phyloP scores from a whole-genome alignment of 2,113 vertebrate genomes.

The Tautogolabrus adspersus region DNA sequence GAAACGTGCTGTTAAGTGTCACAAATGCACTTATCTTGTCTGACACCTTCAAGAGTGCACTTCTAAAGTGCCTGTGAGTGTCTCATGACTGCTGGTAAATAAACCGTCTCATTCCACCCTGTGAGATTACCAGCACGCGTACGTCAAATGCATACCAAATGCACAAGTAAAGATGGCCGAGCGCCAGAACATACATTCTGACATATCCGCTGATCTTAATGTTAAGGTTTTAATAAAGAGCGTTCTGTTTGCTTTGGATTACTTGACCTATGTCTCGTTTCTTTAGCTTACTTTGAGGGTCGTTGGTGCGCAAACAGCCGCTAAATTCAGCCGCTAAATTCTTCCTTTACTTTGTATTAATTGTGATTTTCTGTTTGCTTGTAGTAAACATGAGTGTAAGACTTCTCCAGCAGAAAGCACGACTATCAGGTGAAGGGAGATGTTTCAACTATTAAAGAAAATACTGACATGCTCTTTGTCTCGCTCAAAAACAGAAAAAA shows the following conservation, averaged over 20 bases:
- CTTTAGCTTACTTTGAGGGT: neutral
- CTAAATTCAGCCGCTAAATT: no score
- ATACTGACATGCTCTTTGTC: no score
- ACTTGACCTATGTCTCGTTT: neutral
- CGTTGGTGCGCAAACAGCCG: neutral
- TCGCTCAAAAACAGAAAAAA: no score
- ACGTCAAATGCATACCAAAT: neutral
- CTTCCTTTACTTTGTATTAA: neutral
- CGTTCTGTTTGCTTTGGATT: neutral
- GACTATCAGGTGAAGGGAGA: no score
- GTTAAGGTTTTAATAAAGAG: neutral
- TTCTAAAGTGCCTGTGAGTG: conserved; percentile 1
- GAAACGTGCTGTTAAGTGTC: neutral
- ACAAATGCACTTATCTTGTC: conserved; percentile 7
- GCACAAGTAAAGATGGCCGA: neutral
- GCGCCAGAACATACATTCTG: neutral
- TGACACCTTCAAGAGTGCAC: neutral
- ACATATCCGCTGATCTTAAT: neutral
- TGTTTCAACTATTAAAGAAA: no score
- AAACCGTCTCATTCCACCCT: neutral
- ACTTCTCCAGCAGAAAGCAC: no score
- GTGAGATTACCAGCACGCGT: neutral
- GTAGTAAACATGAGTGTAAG: neutral
- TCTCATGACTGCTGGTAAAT: conserved; percentile 23
- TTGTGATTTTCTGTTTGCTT: neutral